phyloP scores from a whole-genome alignment of 1,140 invertebrate genomes.

The Forficula auricularia region DNA sequence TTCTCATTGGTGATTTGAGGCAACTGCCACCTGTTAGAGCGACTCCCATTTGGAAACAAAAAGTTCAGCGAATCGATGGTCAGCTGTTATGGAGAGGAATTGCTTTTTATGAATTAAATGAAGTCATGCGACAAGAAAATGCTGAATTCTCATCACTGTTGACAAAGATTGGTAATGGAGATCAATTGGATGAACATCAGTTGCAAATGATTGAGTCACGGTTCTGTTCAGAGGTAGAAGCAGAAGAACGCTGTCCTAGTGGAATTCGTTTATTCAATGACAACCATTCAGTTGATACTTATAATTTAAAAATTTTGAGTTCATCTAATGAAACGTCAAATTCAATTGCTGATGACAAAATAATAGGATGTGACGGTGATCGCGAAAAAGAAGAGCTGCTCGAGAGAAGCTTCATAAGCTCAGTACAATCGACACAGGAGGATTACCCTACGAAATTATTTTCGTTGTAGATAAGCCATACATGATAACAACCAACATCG shows the following conservation, averaged over 20 bases:
- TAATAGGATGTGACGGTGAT: too few species aligned
- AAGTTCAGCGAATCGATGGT: slow-evolving; percentile 14
- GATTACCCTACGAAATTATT: slow-evolving; percentile 21
- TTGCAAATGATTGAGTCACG: slow-evolving; percentile 14
- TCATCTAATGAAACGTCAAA: too few species aligned
- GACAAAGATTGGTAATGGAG: slow-evolving; percentile 19
- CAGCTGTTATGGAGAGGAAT: slow-evolving; percentile 17
- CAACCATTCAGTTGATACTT: slow-evolving; percentile 5
- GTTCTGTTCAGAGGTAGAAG: slow-evolving; percentile 12
- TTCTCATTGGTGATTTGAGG: too few species aligned
- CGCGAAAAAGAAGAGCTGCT: slow-evolving; percentile 6
- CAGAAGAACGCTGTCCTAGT: slow-evolving; percentile 13
- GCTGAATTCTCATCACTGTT: slow-evolving; percentile 18
- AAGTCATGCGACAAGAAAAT: slow-evolving; percentile 19
- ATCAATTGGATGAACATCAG: slow-evolving; percentile 10
- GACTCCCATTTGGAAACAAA: slow-evolving; percentile 15
- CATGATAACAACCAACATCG: slow-evolving; percentile 23
- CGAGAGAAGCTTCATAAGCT: neutral
- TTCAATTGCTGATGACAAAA: too few species aligned
- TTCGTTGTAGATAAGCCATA: slow-evolving; percentile 19
- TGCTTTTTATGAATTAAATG: slow-evolving; percentile 17
- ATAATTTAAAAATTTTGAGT: too few species aligned
- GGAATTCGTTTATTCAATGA: slow-evolving; percentile 15
- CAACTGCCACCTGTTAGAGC: slow-evolving; percentile 18
- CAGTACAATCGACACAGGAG: slow-evolving; percentile 18